These are phyloP conservation scores for Aramus guarauna DNA, from an alignment of 2,113 vertebrate genomes.

Conservation along the genomic window DNA sequence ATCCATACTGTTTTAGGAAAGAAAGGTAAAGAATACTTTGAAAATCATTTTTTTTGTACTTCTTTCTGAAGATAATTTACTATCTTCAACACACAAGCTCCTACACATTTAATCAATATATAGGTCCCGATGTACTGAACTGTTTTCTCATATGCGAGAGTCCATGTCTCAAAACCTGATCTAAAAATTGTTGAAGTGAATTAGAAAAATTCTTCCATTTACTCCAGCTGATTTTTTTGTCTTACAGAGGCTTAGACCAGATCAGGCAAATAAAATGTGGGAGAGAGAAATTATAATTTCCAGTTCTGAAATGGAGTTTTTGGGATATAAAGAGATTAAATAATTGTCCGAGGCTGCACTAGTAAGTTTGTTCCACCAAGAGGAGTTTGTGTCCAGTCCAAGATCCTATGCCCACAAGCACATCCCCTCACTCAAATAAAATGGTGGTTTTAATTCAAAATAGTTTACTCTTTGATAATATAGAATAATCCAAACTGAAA, in stretches of 20 bases:
- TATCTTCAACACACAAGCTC: not conserved
- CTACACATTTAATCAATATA: not conserved
- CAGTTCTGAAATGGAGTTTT: not conserved
- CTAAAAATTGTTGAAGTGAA: not conserved
- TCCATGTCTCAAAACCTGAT: not conserved
- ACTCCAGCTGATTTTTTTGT: not conserved
- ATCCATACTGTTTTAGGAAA: not conserved
- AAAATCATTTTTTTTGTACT: not conserved
- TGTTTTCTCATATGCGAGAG: not conserved
- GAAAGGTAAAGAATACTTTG: not conserved
- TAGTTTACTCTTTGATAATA: not conserved
- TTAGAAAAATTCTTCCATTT: not conserved
- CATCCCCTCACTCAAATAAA: not conserved
- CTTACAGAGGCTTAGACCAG: not conserved
- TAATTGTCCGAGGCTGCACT: not conserved
- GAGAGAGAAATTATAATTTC: not conserved
- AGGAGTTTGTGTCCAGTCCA: not conserved
- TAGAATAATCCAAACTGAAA: not conserved
- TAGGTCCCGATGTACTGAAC: not conserved
- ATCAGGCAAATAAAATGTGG: not conserved
- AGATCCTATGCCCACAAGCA: not conserved
- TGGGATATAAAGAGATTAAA: not conserved
- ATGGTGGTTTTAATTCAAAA: not conserved
- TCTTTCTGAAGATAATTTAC: not conserved
- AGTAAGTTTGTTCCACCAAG: not conserved